Evolutionary conservation across 2,888 invertebrate species (phyloP), one percentile per base, ranked within the genome.

Genomic region (Sarcophaga variegata): DNA sequence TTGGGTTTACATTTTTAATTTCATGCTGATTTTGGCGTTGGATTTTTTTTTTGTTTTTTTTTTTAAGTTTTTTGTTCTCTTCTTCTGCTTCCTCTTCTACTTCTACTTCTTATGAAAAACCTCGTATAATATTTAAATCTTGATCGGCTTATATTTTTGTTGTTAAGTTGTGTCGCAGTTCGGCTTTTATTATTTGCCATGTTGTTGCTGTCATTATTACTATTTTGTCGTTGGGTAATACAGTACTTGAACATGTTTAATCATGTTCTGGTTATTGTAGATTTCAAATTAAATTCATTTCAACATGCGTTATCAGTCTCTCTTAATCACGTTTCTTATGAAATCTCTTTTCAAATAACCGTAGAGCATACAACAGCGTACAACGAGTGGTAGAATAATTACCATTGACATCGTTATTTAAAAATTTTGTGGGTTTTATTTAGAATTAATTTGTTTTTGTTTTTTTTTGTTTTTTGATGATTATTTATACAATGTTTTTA

Each of bases 201-300:
- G 12, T 17, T 54, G 14, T 54, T 70, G 62, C 70, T 83, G 27
- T 78, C 27, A 78, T 83, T 49, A 5, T 37, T 83, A 22, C 22
- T 22, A 22, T 22, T 22, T 22, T 22, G 22, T 22, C 1, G 67
- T n/a, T 47, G 72, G 83, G 8, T 37, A 37, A 37, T 37, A 37
- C 8, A 37, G 37, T 72, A 77, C 60, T 72, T 60, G 72, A 78
- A 78, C 78, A 83, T 83, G 78, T 62, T 83, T 78, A 83, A 67
- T 78, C 83, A 77, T 78, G 62, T 64, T 70, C 64, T 76, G 80
- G 12, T 77, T 54, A 37, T 22, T 54, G 72, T 81, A 60, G 25
- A 54, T 70, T 77, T 78, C 83, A 78, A 72, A 22, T 83, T 66
- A 62, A 83, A 83, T 83, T 78, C 62, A 11, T 4, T 83, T 83